phyloP scores from a whole-genome alignment of 2,113 vertebrate genomes.

The Elephantulus edwardii region DNA sequence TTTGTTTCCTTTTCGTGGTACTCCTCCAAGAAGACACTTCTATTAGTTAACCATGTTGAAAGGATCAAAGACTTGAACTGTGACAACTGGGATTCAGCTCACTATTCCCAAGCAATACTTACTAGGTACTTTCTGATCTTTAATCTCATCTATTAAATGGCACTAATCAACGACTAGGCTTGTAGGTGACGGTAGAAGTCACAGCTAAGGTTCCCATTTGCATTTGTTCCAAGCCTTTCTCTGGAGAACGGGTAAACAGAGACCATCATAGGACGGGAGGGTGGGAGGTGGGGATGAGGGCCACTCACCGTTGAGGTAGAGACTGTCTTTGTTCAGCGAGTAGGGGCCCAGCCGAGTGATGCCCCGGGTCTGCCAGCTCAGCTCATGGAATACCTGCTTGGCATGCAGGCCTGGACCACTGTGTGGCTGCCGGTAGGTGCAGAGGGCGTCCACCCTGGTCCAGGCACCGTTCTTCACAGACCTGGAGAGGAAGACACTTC shows the following conservation, averaged over 20 bases:
- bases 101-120: background rate
- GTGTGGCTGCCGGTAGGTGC: constrained; percentile 65
- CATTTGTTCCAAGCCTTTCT: background rate
- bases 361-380: constrained; percentile 63
- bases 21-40: background rate
- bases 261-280: background rate
- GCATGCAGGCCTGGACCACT: background rate
- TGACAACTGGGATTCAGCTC: background rate
- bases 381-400: constrained; percentile 71
- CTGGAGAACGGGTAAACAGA: background rate
- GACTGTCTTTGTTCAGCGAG: constrained; percentile 77
- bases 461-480: constrained; percentile 20
- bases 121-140: background rate
- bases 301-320: constrained; percentile 73
- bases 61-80: no score
- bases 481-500: constrained; percentile 51
- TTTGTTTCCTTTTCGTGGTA: no score
- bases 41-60: background rate
- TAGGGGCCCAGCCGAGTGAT: constrained; percentile 78
- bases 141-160: background rate
- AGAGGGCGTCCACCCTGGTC: constrained; percentile 72
- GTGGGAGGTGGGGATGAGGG: no score
- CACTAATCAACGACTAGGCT: background rate
- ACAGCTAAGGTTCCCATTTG: background rate
- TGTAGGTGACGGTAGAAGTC: background rate